Conservation (phyloP, 2,113 vertebrate species). For the Rafetus swinhoei region DNA sequence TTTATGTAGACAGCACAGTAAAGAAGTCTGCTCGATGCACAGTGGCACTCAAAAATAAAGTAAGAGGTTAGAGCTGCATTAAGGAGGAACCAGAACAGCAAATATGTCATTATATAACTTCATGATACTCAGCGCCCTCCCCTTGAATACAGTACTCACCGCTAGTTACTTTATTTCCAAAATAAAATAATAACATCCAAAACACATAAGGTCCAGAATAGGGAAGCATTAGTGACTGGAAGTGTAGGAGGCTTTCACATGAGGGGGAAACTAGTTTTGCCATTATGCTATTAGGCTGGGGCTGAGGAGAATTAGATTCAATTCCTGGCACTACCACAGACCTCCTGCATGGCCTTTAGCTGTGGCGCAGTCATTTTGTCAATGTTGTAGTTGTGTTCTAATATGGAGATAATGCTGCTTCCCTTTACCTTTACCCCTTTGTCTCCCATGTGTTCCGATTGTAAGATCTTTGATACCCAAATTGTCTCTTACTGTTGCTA, state of each 20-base stretch:
- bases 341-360: background rate
- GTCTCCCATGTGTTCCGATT: background rate
- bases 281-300: background rate
- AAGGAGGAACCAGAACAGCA: background rate
- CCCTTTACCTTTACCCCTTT: background rate
- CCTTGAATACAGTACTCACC: background rate
- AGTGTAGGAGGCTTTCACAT: background rate
- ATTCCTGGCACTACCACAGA: background rate
- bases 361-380: background rate
- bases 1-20: background rate
- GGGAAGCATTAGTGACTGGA: too few species aligned
- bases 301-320: background rate
- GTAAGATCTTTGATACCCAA: background rate
- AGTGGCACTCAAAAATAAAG: conserved; percentile 1
- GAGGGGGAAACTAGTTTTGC: background rate
- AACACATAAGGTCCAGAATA: background rate
- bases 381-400: background rate
- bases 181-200: background rate
- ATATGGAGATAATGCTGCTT: background rate
- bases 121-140: background rate
- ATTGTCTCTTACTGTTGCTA: background rate
- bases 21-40: background rate
- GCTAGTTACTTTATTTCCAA: background rate
- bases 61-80: background rate
- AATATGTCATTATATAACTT: conserved; percentile 26